phyloP scores from a whole-genome alignment of 1,140 invertebrate genomes.

The Octopus sinensis region DNA sequence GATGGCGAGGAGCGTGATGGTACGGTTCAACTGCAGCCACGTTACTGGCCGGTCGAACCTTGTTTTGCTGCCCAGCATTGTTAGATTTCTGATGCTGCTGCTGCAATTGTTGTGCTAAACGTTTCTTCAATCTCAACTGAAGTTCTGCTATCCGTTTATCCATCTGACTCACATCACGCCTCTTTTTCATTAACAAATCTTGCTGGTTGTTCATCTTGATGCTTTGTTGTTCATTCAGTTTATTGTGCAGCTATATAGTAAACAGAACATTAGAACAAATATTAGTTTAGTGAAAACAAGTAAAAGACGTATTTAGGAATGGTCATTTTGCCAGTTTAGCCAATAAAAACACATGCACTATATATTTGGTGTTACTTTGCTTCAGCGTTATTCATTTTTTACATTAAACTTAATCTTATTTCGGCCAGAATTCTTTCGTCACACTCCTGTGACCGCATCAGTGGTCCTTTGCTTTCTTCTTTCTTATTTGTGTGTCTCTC shows the following conservation, averaged over 20 bases:
- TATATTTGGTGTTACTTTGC: too few species aligned
- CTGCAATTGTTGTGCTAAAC: conserved; percentile 71
- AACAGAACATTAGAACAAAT: conserved; percentile 8
- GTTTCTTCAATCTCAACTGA: conserved; percentile 77
- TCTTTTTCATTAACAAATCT: conserved; percentile 77
- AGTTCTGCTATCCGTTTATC: conserved; percentile 89
- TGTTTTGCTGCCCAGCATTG: conserved; percentile 80
- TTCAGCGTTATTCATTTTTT: too few species aligned
- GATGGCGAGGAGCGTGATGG: conserved; percentile 67
- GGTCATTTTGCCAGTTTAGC: too few species aligned
- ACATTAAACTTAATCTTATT: too few species aligned
- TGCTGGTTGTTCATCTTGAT: conserved; percentile 80
- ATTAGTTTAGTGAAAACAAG: background rate
- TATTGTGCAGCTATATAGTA: conserved; percentile 82
- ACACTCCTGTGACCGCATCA: too few species aligned
- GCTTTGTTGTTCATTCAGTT: conserved; percentile 91
- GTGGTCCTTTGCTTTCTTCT: too few species aligned
- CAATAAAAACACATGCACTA: too few species aligned
- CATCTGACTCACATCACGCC: conserved; percentile 85
- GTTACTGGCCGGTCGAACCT: conserved; percentile 63
- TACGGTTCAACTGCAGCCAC: conserved; percentile 85
- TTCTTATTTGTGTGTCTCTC: too few species aligned
- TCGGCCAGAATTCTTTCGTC: too few species aligned
- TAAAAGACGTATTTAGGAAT: too few species aligned
- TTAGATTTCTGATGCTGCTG: conserved; percentile 71